phyloP scores from a whole-genome alignment of 1,140 invertebrate species.

The Drosophila serrata region DNA sequence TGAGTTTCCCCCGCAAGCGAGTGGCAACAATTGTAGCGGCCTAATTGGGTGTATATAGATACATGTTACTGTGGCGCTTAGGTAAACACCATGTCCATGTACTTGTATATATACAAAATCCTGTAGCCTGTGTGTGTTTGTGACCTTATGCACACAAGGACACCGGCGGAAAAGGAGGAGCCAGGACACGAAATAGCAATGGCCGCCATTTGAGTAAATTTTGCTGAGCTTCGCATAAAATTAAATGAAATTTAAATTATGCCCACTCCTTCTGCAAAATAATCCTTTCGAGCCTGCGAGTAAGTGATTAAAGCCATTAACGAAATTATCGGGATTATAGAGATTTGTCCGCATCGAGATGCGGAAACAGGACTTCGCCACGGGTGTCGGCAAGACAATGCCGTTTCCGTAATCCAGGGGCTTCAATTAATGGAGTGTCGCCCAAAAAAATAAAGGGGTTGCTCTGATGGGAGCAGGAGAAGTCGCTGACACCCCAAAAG shows the following conservation, averaged over 20 bases:
- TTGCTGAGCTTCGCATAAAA: constrained; percentile 44
- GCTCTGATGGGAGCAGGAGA: constrained; percentile 24
- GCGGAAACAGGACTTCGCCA: constrained; percentile 49
- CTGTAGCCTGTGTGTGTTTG: constrained; percentile 12
- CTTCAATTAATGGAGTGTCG: constrained; percentile 85
- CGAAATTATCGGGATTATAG: constrained; percentile 84
- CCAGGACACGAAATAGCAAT: constrained; percentile 58
- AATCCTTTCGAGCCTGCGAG: constrained; percentile 69
- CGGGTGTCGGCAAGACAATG: constrained; percentile 75
- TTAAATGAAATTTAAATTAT: constrained; percentile 63
- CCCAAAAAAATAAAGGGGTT: constrained; percentile 55
- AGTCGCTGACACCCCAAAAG: constrained; percentile 1
- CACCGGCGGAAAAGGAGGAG: constrained; percentile 65
- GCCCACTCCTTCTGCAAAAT: constrained; percentile 2
- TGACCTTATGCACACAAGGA: constrained; percentile 60
- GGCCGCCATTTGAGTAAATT: constrained; percentile 54
- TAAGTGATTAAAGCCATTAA: constrained; percentile 85
- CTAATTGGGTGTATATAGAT: constrained; percentile 76
- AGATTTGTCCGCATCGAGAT: constrained; percentile 75
- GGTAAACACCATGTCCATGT: constrained; percentile 60
- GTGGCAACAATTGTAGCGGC: constrained; percentile 80
- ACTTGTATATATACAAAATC: neutral
- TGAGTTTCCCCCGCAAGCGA: constrained; percentile 51
- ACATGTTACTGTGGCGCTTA: constrained; percentile 51
- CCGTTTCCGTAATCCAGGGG: constrained; percentile 82